Base-by-base conservation (phyloP, 2,797 vertebrate species). In the Cuculus canorus region DNA sequence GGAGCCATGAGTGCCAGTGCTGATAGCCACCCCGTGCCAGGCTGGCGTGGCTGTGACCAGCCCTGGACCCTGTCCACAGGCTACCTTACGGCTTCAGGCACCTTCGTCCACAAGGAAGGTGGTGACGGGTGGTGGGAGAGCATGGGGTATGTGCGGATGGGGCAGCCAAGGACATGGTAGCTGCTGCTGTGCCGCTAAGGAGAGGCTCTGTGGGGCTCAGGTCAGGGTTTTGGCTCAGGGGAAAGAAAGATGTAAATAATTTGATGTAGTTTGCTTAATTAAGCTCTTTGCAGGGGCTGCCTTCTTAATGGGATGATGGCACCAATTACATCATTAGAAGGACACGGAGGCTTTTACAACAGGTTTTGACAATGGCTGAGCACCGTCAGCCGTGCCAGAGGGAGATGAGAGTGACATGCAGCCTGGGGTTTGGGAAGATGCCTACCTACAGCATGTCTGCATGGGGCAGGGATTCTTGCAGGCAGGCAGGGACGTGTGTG, bases 271-370 rank as follows among this genome's bases (percentile, higher is more conserved):
- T 91, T 73, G 71, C 76, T 94, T 75, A 90, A 78, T 17, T 82
- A 82, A 90, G 56, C 32, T 50, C 32, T 77, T 69, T 70, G 32
- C 60, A 59, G 76, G 76, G 66, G 19, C 41, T 54, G 48, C 63
- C 65, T 85, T 87, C 33, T 77, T 88, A 65, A 80, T 60, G 56
- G 75, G 25, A 48, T 87, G 86, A 90, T 71, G 87, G 73, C 39
- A 84, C 84, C 87, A 90, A 54, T 78, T 75, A 90, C 81, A 41
- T 82, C 86, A 66, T 92, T 85, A 91, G 88, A 90, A 89, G 64
- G 94, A 64, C 61, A 35, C 41, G 50, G 41, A 3, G 5, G 52
- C 54, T 91, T 94, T 95, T 84, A 84, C 8, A 16, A 65, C 70
- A 50, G 52, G 47, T 82, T 86, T 86, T 86, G 33, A 86, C 91